These are phyloP conservation scores for Nyctereutes procyonoides DNA, from an alignment of 2,113 vertebrate species.

Conservation along the genomic window DNA sequence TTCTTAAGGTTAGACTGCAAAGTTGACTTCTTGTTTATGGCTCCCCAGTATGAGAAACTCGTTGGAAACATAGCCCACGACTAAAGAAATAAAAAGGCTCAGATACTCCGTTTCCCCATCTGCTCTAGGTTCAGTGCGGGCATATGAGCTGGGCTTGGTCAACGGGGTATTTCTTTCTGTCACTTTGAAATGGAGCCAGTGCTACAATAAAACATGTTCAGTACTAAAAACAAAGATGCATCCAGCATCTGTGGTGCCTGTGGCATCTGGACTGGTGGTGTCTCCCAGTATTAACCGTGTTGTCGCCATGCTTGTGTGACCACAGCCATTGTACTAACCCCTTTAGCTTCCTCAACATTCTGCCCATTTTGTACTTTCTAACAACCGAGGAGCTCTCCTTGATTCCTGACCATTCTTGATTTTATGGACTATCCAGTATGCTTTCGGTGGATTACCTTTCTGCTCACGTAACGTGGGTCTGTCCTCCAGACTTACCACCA, in stretches of 20 bases:
- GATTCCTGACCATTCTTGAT: not conserved
- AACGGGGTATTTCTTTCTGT: not conserved
- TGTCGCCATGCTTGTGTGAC: not conserved
- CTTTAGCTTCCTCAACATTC: not conserved
- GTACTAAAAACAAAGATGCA: too few relatives aligned
- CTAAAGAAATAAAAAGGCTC: not conserved
- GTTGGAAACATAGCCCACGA: not conserved
- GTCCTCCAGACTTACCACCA: not conserved
- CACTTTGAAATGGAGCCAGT: not conserved
- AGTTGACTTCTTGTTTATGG: not conserved
- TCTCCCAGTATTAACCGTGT: not conserved
- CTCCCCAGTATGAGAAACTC: not conserved
- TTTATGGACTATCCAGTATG: not conserved
- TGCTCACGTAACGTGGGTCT: not conserved
- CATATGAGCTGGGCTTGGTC: not conserved
- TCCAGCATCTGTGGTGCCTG: too few relatives aligned
- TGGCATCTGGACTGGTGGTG: too few relatives aligned
- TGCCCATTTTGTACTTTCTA: not conserved
- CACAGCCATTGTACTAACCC: rapidly evolving
- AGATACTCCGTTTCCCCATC: not conserved
- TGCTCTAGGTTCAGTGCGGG: rapidly evolving
- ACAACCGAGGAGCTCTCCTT: not conserved
- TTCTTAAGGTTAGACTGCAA: not conserved
- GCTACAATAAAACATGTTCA: not conserved
- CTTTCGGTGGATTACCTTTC: not conserved